These are phyloP conservation scores for Corythornis vintsioides DNA, from an alignment of 2,113 vertebrate genomes.

Conservation along the genomic window DNA sequence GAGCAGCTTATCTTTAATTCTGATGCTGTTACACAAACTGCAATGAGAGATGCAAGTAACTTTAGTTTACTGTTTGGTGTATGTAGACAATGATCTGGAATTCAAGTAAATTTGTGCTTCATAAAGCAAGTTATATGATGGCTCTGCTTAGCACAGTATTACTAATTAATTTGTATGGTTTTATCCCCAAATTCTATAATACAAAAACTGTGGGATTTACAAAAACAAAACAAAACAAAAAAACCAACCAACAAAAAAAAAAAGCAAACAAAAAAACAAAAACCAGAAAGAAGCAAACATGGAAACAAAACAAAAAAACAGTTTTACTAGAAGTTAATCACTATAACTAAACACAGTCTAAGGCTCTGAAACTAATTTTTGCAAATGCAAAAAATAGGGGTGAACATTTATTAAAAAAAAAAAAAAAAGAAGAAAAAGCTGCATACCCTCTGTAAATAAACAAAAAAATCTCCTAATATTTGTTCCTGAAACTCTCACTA, in stretches of 20 bases:
- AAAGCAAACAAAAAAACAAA: background rate
- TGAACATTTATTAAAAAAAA: background rate
- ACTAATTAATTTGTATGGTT: background rate
- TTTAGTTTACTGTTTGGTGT: background rate
- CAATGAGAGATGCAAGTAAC: fast-evolving
- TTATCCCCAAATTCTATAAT: background rate
- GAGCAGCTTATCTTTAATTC: background rate
- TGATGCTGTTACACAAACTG: background rate
- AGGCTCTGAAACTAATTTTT: background rate
- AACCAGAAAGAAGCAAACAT: background rate
- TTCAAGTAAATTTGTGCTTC: background rate
- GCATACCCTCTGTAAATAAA: background rate
- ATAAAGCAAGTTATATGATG: background rate
- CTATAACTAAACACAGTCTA: background rate
- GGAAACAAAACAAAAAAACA: background rate
- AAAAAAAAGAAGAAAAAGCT: background rate
- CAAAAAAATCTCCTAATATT: background rate
- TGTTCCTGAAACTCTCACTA: background rate
- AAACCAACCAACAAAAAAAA: background rate
- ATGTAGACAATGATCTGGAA: background rate
- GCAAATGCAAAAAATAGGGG: background rate
- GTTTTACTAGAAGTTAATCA: background rate
- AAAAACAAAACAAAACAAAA: background rate
- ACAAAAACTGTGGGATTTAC: background rate
- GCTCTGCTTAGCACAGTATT: background rate